Conservation (phyloP, 2,797 vertebrate genomes). For the Tadarida brasiliensis region DNA sequence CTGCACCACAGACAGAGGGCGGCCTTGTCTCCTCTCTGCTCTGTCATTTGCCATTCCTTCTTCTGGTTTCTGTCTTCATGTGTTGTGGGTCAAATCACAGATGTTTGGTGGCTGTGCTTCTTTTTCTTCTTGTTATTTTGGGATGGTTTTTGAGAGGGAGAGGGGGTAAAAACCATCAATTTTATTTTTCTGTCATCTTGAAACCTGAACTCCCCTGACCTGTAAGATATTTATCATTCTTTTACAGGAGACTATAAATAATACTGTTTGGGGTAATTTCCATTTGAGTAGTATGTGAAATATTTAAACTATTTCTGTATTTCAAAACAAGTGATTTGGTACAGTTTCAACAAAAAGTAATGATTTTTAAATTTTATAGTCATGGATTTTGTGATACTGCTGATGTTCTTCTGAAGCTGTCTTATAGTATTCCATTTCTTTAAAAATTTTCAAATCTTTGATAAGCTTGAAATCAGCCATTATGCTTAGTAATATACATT, state of each 20-base stretch:
- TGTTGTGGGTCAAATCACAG: background rate
- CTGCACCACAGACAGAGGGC: background rate
- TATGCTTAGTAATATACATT: background rate
- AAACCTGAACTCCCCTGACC: background rate
- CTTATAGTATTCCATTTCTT: background rate
- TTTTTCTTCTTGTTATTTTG: background rate
- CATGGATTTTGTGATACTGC: background rate
- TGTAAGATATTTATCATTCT: background rate
- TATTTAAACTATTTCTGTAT: background rate
- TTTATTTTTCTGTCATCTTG: background rate
- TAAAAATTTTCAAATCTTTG: background rate
- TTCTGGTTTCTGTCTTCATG: background rate
- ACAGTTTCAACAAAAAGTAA: background rate
- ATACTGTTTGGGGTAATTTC: background rate
- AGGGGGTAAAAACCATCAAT: background rate
- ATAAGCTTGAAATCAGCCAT: background rate
- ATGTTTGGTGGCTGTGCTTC: background rate
- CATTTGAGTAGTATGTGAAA: background rate
- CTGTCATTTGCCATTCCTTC: background rate
- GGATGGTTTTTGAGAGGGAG: background rate
- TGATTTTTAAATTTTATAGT: background rate
- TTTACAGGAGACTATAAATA: constrained; percentile 15
- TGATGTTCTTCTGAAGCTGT: background rate
- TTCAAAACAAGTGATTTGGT: constrained; percentile 12
- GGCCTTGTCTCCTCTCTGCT: background rate